phyloP scores from a whole-genome alignment of 1,140 invertebrate species.

The Triops cancriformis region DNA sequence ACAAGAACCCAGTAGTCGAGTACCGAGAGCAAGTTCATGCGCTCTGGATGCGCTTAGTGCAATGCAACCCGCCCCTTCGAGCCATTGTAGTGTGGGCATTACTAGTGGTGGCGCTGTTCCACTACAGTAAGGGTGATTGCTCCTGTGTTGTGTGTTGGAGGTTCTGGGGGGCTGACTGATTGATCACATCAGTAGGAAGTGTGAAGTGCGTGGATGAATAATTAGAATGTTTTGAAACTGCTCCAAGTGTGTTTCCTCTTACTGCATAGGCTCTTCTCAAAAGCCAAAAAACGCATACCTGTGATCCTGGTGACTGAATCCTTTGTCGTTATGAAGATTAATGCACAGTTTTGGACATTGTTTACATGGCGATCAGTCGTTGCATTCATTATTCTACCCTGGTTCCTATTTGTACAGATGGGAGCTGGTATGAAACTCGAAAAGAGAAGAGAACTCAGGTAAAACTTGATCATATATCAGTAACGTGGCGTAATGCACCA shows the following conservation, averaged over 20 bases:
- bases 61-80: neutral
- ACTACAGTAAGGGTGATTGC: neutral
- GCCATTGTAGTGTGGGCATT: neutral
- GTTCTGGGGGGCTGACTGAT: neutral
- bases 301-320: neutral
- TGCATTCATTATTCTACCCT: neutral
- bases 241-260: neutral
- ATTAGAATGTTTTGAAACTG: neutral
- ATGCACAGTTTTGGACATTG: slow-evolving; percentile 2
- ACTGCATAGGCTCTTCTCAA: neutral
- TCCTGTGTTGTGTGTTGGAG: neutral
- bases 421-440: neutral
- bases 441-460: neutral
- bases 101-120: neutral
- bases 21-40: neutral
- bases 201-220: neutral
- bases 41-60: neutral
- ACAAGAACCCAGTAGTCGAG: no score
- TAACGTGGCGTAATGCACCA: neutral
- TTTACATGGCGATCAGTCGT: neutral
- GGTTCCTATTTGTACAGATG: neutral
- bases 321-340: neutral
- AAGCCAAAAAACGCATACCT: neutral
- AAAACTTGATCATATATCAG: neutral
- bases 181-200: neutral